Evolutionary conservation across 2,888 invertebrate genomes (phyloP).

Genomic region (Campoplex nolae): DNA sequence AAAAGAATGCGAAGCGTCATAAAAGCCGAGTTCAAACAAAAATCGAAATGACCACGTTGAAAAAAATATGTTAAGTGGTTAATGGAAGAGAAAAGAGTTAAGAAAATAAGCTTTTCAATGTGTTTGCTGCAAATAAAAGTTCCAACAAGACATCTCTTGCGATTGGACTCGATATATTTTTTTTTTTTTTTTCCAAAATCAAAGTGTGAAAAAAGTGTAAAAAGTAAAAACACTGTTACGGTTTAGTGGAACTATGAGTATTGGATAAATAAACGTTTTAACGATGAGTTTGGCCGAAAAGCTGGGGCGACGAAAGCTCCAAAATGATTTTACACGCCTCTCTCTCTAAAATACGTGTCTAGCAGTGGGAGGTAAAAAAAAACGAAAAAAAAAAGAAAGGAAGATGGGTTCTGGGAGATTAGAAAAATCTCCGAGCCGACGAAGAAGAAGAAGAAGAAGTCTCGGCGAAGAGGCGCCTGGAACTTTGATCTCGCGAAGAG

Average conservation of each 20-base stretch:
- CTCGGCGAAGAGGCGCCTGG: conserved; percentile 57
- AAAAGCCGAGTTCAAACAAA: neutral
- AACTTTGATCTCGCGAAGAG: conserved; percentile 64
- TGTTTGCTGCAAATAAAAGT: neutral
- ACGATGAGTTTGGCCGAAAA: conserved; percentile 17
- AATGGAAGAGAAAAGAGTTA: neutral
- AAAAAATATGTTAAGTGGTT: conserved; percentile 24
- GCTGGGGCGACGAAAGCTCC: conserved; percentile 58
- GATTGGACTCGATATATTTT: neutral
- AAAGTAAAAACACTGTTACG: neutral
- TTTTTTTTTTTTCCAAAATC: neutral
- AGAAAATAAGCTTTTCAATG: conserved; percentile 17
- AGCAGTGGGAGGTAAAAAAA: neutral
- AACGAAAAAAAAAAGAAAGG: conserved; percentile 29
- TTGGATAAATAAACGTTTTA: conserved; percentile 20
- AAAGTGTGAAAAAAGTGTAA: neutral
- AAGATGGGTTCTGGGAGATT: conserved; percentile 59
- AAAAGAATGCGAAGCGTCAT: neutral
- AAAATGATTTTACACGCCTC: conserved; percentile 38
- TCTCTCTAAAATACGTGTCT: conserved; percentile 2
- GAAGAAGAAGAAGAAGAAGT: neutral
- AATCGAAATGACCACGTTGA: neutral
- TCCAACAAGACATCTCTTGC: neutral
- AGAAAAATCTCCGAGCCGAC: conserved; percentile 44
- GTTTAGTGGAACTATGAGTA: neutral